Evolutionary conservation across 2,888 invertebrate genomes (phyloP).

Genomic region (Lycaena phlaeas): DNA sequence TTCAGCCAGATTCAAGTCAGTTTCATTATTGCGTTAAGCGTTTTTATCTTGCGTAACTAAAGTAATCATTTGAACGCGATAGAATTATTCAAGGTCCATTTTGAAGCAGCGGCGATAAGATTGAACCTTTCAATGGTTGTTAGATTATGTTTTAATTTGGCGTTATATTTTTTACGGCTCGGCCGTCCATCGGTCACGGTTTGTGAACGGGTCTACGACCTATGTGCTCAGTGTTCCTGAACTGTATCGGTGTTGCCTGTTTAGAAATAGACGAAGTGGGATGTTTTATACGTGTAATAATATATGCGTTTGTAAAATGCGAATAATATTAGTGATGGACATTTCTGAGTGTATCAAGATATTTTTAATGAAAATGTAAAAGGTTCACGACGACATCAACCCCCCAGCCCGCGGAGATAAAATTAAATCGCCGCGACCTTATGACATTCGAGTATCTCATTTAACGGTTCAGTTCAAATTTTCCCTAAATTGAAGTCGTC

Average conservation of each 20-base stretch:
- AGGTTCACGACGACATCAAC: not conserved
- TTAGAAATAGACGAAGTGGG: no score
- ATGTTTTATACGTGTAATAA: no score
- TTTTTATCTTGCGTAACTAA: no score
- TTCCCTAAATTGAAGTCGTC: not conserved
- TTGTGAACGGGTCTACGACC: conserved; percentile 27
- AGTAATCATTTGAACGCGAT: not conserved
- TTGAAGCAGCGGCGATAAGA: not conserved
- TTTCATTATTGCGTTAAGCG: no score
- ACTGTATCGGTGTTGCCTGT: conserved; percentile 13
- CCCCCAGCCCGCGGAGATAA: not conserved
- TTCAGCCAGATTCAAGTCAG: no score
- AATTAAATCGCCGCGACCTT: not conserved
- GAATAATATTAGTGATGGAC: no score
- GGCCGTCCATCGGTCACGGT: conserved; percentile 22
- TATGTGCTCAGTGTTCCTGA: conserved; percentile 18
- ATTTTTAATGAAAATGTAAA: no score
- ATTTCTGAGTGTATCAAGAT: no score
- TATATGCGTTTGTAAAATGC: no score
- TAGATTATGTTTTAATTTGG: conserved; percentile 1
- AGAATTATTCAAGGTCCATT: conserved; percentile 3
- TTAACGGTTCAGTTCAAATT: not conserved
- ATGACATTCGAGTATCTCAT: not conserved
- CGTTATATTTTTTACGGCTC: not conserved
- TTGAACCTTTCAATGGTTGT: conserved; percentile 3